These are phyloP conservation scores for Laticauda colubrina DNA, from an alignment of 2,113 vertebrate genomes.

Conservation along the genomic window DNA sequence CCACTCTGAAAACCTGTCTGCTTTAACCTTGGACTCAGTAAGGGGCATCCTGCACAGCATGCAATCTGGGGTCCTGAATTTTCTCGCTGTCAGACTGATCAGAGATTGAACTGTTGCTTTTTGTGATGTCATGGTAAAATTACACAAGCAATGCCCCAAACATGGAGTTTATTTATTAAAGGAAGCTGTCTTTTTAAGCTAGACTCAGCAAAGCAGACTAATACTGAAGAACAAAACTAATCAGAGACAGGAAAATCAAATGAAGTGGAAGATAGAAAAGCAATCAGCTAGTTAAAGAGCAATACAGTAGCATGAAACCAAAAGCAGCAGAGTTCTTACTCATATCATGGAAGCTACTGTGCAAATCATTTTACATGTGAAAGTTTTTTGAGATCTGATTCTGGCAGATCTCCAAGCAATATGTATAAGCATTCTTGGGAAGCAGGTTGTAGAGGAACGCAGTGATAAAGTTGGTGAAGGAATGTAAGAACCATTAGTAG, in stretches of 20 bases:
- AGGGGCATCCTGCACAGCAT: neutral
- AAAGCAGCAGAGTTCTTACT: neutral
- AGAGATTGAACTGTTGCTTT: neutral
- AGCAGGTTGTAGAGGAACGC: neutral
- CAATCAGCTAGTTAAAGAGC: neutral
- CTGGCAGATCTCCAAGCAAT: neutral
- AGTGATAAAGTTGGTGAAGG: neutral
- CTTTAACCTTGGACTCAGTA: neutral
- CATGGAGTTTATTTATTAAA: neutral
- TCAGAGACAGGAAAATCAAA: neutral
- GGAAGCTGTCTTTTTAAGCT: neutral
- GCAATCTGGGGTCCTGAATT: neutral
- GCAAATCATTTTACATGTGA: neutral
- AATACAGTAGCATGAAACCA: neutral
- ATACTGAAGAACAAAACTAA: neutral
- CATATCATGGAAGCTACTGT: neutral
- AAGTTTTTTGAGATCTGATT: neutral
- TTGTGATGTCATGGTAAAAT: neutral
- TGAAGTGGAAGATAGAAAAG: neutral
- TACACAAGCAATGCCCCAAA: neutral
- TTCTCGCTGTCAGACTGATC: neutral
- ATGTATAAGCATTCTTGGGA: neutral
- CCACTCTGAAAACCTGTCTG: neutral
- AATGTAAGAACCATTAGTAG: neutral
- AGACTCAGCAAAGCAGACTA: neutral